Conservation (phyloP, 2,888 invertebrate genomes). For the Tetrapedia diversipes region DNA sequence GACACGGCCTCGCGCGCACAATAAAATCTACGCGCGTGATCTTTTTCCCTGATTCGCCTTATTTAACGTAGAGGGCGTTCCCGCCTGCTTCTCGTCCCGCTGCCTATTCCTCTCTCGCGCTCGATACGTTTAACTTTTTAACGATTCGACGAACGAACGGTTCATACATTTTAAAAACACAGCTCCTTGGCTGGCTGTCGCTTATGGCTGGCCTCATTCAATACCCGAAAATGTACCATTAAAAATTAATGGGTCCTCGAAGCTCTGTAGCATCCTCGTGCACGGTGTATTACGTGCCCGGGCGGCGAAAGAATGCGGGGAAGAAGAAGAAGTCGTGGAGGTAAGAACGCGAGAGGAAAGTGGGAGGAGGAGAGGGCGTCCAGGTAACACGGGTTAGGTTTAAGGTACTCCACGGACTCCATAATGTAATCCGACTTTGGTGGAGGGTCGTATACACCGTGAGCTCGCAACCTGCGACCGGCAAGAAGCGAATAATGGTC, state of each 20-base stretch:
- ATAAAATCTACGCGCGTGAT: conserved; percentile 46
- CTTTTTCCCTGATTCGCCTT: conserved; percentile 44
- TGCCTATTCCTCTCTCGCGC: not conserved
- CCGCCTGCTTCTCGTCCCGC: not conserved
- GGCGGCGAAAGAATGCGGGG: conserved; percentile 47
- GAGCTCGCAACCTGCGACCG: conserved; percentile 62
- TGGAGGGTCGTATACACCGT: conserved; percentile 58
- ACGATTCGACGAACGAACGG: conserved; percentile 10
- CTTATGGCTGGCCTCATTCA: conserved; percentile 4
- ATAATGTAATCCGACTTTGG: conserved; percentile 76
- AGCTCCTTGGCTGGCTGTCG: not conserved
- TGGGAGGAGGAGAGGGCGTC: conserved; percentile 59
- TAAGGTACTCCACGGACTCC: conserved; percentile 69
- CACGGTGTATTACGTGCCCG: conserved; percentile 45
- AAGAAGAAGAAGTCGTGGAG: conserved; percentile 58
- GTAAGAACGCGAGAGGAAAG: conserved; percentile 54
- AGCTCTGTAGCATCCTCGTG: conserved; percentile 19
- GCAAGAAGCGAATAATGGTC: conserved; percentile 75
- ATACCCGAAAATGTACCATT: conserved; percentile 30
- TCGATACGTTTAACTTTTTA: conserved; percentile 9
- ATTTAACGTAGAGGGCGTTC: conserved; percentile 10
- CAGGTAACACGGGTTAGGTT: conserved; percentile 70
- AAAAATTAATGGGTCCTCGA: conserved; percentile 48
- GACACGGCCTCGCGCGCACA: conserved; percentile 42
- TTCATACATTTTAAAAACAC: conserved; percentile 20